These are phyloP conservation scores for Podotricha telesiphe DNA, from an alignment of 2,888 invertebrate genomes.

Conservation along the genomic window DNA sequence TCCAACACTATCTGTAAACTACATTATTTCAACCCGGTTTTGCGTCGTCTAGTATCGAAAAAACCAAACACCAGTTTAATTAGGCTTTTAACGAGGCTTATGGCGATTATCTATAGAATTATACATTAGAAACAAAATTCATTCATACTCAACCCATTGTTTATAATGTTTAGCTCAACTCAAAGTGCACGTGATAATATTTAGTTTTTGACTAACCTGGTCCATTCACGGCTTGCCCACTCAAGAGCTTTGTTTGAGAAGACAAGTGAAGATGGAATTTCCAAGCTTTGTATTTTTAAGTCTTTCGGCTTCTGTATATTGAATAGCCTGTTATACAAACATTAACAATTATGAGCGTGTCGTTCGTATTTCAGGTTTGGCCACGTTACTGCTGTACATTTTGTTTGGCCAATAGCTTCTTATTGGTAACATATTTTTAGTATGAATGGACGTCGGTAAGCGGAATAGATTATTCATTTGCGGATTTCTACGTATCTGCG, in stretches of 20 bases:
- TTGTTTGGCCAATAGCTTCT: slow-evolving; percentile 11
- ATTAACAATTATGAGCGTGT: slow-evolving; percentile 69
- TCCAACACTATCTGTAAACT: too few relatives aligned
- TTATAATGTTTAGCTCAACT: slow-evolving; percentile 49
- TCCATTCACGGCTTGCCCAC: slow-evolving; percentile 66
- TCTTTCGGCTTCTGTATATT: slow-evolving; percentile 77
- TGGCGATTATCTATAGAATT: not conserved
- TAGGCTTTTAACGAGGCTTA: too few relatives aligned
- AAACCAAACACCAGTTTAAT: too few relatives aligned
- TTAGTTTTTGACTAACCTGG: slow-evolving; percentile 70
- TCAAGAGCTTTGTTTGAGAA: slow-evolving; percentile 69
- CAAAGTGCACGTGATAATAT: slow-evolving; percentile 81
- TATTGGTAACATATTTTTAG: slow-evolving; percentile 17
- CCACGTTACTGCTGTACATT: slow-evolving; percentile 25
- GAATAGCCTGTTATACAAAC: slow-evolving; percentile 77
- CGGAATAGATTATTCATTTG: slow-evolving; percentile 13
- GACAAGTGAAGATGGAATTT: slow-evolving; percentile 68
- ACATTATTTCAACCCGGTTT: too few relatives aligned
- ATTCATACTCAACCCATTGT: slow-evolving; percentile 56
- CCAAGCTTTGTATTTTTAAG: slow-evolving; percentile 74
- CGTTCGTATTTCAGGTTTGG: slow-evolving; percentile 48
- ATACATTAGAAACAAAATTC: slow-evolving; percentile 32
- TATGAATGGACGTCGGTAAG: slow-evolving; percentile 15
- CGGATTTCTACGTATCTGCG: slow-evolving; percentile 14
- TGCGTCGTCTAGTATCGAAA: too few relatives aligned